Base-by-base conservation (phyloP, 2,888 invertebrate genomes). In the Patella ulyssiponensis region DNA sequence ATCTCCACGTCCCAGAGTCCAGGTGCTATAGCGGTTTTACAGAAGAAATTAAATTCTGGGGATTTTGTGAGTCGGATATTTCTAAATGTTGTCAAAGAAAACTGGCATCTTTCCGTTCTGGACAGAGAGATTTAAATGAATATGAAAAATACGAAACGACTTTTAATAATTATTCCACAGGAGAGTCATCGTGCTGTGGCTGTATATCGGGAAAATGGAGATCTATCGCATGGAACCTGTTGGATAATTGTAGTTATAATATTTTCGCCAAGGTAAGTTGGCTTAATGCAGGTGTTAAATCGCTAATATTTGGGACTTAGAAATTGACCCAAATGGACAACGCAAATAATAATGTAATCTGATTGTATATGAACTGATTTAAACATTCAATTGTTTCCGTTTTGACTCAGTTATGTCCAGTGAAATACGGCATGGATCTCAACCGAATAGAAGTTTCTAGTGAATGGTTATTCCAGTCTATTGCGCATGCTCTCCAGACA, bases 1-100 rank as follows among this genome's bases (percentile, higher is more conserved):
- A 64, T 52, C 74, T 74, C 4, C 74, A 74, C 51, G n/a, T 64
- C 12, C 74, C 74, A n/a, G 17, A 51, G 12, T 74, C 74, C 12
- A 27, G 58, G 3, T 74, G 74, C 51, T 69, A n/a, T 5, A 20
- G 15, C 5, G 58, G 44, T n/a, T 58, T 74, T 15, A 52, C 27
- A 23, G 53, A 53, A 23, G 64, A 64, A 14, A 20, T 64, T 64
- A 15, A 11, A 9, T 64, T 20, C 14, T 64, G 64, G 64, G 64
- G 64, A 23, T 64, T 64, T 64, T 12, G 23, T 23, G 64, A 64
- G 23, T 64, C 64, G 20, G 64, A 64, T 14, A 64, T 64, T 64
- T 64, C 64, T 0, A 23, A 3, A 3, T 64, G 64, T 23, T 64
- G 64, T 20, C 64, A 64, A 23, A 20, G 64, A 23, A 64, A 64